phyloP scores from a whole-genome alignment of 2,888 invertebrate species.

The Coenonympha arcania region DNA sequence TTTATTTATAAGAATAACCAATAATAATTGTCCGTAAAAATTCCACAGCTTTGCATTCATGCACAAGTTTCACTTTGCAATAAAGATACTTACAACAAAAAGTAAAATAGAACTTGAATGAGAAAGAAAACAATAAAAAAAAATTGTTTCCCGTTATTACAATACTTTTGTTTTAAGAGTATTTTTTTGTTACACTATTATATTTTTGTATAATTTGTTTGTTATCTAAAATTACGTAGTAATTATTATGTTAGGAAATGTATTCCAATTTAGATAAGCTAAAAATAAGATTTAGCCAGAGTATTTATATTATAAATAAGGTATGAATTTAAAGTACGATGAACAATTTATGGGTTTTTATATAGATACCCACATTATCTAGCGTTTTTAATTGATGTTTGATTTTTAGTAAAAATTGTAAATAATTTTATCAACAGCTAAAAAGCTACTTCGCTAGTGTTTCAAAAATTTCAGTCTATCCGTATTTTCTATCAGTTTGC shows the following conservation, averaged over 20 bases:
- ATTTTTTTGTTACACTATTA: constrained; percentile 43
- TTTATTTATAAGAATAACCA: too few relatives aligned
- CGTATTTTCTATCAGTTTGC: too few relatives aligned
- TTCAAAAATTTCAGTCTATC: too few relatives aligned
- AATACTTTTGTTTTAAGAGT: constrained; percentile 6
- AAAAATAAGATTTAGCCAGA: constrained; percentile 46
- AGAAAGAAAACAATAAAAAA: too few relatives aligned
- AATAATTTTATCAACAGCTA: too few relatives aligned
- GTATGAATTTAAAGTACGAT: constrained; percentile 1
- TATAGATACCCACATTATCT: not conserved
- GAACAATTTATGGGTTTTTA: too few relatives aligned
- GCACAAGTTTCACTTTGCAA: not conserved
- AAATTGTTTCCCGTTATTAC: not conserved
- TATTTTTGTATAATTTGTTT: constrained; percentile 62
- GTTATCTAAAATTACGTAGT: constrained; percentile 31
- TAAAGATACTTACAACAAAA: too few relatives aligned
- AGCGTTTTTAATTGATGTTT: too few relatives aligned
- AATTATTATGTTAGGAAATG: constrained; percentile 38
- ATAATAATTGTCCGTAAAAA: not conserved
- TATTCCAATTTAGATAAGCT: constrained; percentile 45
- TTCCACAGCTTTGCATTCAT: not conserved
- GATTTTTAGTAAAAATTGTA: too few relatives aligned
- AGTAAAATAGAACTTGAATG: too few relatives aligned
- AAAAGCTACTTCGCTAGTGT: too few relatives aligned
- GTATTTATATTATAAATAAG: constrained; percentile 29